Evolutionary conservation across 2,888 invertebrate species (phyloP).

Genomic region (Nymphalis polychloros): DNA sequence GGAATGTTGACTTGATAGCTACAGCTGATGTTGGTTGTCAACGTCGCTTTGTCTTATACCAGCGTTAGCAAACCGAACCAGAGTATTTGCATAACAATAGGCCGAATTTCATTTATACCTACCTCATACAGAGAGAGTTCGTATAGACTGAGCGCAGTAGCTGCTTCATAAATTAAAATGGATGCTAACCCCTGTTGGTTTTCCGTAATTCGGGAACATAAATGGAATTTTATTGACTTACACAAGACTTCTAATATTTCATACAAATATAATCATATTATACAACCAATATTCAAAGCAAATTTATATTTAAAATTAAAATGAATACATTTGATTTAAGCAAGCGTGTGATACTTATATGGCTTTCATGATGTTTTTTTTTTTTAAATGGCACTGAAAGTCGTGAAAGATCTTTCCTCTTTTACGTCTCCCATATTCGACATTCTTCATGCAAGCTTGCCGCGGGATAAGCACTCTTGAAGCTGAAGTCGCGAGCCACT

Average conservation of each 20-base stretch:
- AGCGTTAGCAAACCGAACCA: slow-evolving; percentile 72
- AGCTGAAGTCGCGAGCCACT: slow-evolving; percentile 34
- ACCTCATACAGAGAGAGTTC: slow-evolving; percentile 29
- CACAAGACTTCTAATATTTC: neutral
- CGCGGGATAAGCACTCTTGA: slow-evolving; percentile 34
- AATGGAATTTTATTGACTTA: slow-evolving; percentile 14
- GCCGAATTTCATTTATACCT: slow-evolving; percentile 66
- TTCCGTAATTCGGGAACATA: slow-evolving; percentile 19
- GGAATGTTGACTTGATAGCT: slow-evolving; percentile 68
- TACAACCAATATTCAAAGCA: too few relatives aligned
- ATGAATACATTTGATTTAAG: slow-evolving; percentile 1
- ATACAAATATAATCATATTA: neutral
- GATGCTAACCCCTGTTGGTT: slow-evolving; percentile 30
- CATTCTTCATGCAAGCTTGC: slow-evolving; percentile 36
- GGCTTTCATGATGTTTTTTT: slow-evolving; percentile 12
- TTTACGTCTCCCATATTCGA: slow-evolving; percentile 34
- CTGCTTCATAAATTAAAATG: slow-evolving; percentile 37
- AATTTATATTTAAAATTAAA: neutral
- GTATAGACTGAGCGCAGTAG: slow-evolving; percentile 31
- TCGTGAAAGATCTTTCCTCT: slow-evolving; percentile 30
- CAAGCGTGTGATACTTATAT: neutral
- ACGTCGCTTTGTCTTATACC: slow-evolving; percentile 77
- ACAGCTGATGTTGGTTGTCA: slow-evolving; percentile 73
- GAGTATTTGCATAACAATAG: slow-evolving; percentile 79
- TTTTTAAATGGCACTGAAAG: slow-evolving; percentile 19